Evolutionary conservation across 1,140 invertebrate species (phyloP), one percentile per base, ranked within the genome.

Genomic region (Tenebrio molitor): DNA sequence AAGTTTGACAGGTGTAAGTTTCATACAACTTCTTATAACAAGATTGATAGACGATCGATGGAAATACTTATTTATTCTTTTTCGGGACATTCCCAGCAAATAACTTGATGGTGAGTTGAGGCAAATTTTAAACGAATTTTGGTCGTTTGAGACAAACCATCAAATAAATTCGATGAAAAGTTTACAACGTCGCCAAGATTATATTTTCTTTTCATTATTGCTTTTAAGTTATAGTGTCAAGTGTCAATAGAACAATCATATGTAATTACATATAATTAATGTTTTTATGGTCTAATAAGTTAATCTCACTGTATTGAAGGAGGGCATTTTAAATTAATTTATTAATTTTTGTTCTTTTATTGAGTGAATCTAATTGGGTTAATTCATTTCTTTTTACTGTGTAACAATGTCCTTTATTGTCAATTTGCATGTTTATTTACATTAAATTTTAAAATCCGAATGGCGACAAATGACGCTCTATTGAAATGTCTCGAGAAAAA

Each of bases 1-100:
- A 58, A 58, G 50, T 58, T 58, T 14, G 50, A 58, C 50, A 58
- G 50, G 50, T 58, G 50, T 25, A 29, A 58, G 50, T 53, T 53
- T 53, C 46, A 53, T 19, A 15, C 46, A 23, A 53, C 4, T 25
- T 58, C 50, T 29, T 58, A 8, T 25, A 58, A 25, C 6, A 58
- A 58, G 50, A 58, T 58, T 58, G 50, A 58, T 58, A 29, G 50
- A 17, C 10, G 23, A 25, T 58, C 50, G 50, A 58, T 58, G 50
- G 10, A 58, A 58, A 58, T 58, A 29, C 50, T 25, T 53, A 53
- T 53, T 53, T 53, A 53, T 53, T 53, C 46, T 23, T 53, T 12
- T 8, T 23, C 46, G 16, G 46, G 17, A 19, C 46, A 19, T 21
- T 23, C 36, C 36, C 2, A n/a, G 36, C 7, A n/a, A 39, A 39